Evolutionary conservation across 1,140 invertebrate genomes (phyloP), one percentile per base, ranked within the genome.

Genomic region (Zaprionus kolodkinae): DNA sequence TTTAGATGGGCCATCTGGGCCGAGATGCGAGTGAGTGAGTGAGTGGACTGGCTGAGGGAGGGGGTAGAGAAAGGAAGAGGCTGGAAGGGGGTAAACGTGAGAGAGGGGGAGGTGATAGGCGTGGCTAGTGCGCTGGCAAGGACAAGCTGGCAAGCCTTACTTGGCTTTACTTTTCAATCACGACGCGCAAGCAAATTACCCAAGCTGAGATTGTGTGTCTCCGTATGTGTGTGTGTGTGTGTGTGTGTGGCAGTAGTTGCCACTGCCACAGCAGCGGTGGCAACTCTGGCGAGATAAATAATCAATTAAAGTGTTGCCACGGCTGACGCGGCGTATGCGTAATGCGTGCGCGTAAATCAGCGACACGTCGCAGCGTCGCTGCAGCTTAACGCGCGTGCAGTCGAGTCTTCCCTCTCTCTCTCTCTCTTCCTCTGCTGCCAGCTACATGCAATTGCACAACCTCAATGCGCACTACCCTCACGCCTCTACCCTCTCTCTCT

Each of bases 301-400:
- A 87, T 86, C 83, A 86, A 86, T 86, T 87, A 87, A 86, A 79
- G 62, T 72, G 72, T 76, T 72, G 64, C 52, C 38, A 75, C 69
- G 61, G 21, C 62, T 55, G 21, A 74, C 13, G 66, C 27, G 69
- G 40, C 79, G 59, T 48, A 70, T 77, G 65, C 75, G 64, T 87
- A 81, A 87, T 77, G 76, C 70, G 79, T 68, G 74, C 70, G 72
- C 55, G 70, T 70, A 57, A 67, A 74, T 66, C 54, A 66, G 63
- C 63, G 67, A 55, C 59, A 78, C 68, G 63, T 45, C 52, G 33
- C 21, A 21, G 25, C 45, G n/a, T 21, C 25, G 36, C 25, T 27
- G 30, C 30, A 43, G 21, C 12, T 36, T 6, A 21, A 45, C 64
- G 21, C 36, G 33, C 50, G 27, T 30, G 27, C 27, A 30, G 25